Base-by-base conservation (phyloP, 2,888 invertebrate genomes). In the Pammene fasciana region DNA sequence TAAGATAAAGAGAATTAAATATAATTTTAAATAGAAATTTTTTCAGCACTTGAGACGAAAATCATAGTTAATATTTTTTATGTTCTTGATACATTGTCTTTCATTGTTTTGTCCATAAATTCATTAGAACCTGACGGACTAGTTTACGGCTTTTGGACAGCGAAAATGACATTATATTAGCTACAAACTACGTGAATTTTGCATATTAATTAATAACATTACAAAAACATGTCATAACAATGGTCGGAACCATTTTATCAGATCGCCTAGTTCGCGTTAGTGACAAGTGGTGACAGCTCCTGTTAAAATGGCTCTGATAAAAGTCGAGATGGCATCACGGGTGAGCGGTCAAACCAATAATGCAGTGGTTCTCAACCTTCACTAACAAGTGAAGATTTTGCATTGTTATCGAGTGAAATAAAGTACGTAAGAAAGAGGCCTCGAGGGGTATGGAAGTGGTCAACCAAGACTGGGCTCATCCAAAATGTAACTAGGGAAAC, bases 331-430 rank as follows among this genome's bases (percentile, higher is more conserved):
- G 77, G 70, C 79, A 79, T 84, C 82, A 84, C 77, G 76, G 80
- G 72, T 80, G 78, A 73, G 74, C 78, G 84, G 83, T 84, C 83
- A 82, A 76, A 68, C 75, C 74, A 75, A 80, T 82, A 54, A 54
- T 18, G 5, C 50, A 50, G 50, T 6, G 18, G 50, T 50, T 26
- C 1, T 6, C 50, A 50, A 50, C 50, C 50, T 50, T 43, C 1
- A 9, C 43, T 43, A 26, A 26, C 26, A 26, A 26, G 26, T 26
- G 26, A 3, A 26, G 4, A 26, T 26, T 26, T 26, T 26, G 26
- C 26, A 3, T 26, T 26, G 26, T 26, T 26, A 26, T 1, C 26
- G 26, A 4, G 26, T 26, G 26, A n/a, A n/a, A n/a, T n/a, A n/a
- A n/a, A n/a, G n/a, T n/a, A n/a, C 26, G 26, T 26, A 26, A 26